phyloP scores from a whole-genome alignment of 2,888 invertebrate species.

The Drosophila vallismaia region DNA sequence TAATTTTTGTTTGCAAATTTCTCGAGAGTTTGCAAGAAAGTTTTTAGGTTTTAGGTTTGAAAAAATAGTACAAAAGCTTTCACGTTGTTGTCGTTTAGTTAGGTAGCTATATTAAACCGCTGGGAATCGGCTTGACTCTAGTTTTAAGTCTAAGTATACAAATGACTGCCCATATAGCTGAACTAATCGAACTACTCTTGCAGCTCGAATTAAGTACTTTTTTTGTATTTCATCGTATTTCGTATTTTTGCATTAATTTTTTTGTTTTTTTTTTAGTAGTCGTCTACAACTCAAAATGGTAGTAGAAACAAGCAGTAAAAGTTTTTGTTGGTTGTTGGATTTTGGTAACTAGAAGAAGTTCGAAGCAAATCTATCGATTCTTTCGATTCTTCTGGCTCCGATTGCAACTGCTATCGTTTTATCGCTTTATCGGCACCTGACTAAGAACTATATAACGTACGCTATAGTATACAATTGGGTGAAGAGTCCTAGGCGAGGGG shows the following conservation, averaged over 20 bases:
- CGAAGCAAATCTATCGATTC: too few relatives aligned
- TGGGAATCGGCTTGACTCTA: conserved; percentile 40
- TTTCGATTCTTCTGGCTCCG: background rate
- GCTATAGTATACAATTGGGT: conserved; percentile 66
- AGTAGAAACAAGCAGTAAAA: conserved; percentile 41
- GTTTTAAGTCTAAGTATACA: conserved; percentile 69
- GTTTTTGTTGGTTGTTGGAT: too few relatives aligned
- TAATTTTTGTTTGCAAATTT: conserved; percentile 57
- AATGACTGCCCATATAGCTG: conserved; percentile 83
- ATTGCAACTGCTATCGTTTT: conserved; percentile 34
- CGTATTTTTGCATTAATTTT: conserved; percentile 32
- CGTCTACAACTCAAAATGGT: conserved; percentile 66
- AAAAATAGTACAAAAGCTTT: conserved; percentile 80
- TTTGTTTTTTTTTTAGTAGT: conserved; percentile 61
- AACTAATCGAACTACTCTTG: conserved; percentile 26
- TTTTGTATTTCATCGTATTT: background rate
- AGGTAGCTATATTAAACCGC: conserved; percentile 60
- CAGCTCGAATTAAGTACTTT: conserved; percentile 70
- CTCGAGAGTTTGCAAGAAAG: conserved; percentile 53
- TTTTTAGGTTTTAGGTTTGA: conserved; percentile 50
- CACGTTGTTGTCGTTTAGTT: conserved; percentile 61
- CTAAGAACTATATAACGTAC: conserved; percentile 75
- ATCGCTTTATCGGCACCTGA: conserved; percentile 19
- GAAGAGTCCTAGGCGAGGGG: conserved; percentile 16
- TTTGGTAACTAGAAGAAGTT: conserved; percentile 25